Conservation (phyloP, 2,797 vertebrate species). For the Alfaro cultratus region DNA sequence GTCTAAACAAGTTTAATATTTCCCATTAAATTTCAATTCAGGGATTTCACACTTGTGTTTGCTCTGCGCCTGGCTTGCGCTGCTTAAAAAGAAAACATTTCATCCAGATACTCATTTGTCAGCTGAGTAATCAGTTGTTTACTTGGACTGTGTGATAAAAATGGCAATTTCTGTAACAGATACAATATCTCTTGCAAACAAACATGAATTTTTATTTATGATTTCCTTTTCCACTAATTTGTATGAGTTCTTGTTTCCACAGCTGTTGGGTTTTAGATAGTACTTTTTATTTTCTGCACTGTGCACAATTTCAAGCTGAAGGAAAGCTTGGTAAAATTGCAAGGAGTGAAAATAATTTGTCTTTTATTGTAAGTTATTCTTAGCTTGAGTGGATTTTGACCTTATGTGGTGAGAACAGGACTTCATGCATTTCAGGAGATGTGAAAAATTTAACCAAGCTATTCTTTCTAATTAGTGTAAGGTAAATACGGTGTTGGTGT, state of each 20-base stretch:
- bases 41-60: constrained; percentile 52
- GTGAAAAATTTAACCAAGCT: neutral
- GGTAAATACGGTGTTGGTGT: neutral
- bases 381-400: neutral
- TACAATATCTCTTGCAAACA: constrained; percentile 37
- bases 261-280: constrained; percentile 48
- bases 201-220: constrained; percentile 8
- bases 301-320: constrained; percentile 18
- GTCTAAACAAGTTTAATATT: constrained; percentile 41
- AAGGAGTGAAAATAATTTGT: neutral
- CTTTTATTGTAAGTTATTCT: neutral
- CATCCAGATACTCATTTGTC: constrained; percentile 50
- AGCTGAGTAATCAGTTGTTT: constrained; percentile 38
- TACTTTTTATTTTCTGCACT: constrained; percentile 8
- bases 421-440: neutral
- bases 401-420: neutral
- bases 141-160: constrained; percentile 22
- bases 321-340: constrained; percentile 17
- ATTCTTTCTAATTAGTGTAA: neutral
- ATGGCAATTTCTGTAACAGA: constrained; percentile 33
- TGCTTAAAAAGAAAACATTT: constrained; percentile 35
- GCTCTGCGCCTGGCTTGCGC: constrained; percentile 11
- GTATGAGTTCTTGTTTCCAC: constrained; percentile 28
- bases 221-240: constrained; percentile 21
- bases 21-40: constrained; percentile 34